These are phyloP conservation scores for Drosophila nr. perissopoda DNA, from an alignment of 2,888 invertebrate species.

Conservation along the genomic window DNA sequence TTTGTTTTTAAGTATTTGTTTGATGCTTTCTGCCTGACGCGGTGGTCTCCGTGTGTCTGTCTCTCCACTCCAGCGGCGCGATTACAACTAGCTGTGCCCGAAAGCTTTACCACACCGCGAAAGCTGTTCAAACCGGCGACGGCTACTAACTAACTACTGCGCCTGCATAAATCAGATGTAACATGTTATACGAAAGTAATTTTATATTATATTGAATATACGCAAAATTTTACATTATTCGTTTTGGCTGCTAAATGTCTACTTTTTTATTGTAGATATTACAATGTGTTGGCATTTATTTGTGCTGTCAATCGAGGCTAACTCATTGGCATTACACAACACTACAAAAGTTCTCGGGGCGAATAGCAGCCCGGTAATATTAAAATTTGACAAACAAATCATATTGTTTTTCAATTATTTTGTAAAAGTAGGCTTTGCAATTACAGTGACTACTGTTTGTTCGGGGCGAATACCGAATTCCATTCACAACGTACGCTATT, in stretches of 20 bases:
- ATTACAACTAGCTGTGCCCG: conserved; percentile 39
- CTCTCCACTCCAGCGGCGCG: conserved; percentile 46
- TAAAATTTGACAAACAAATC: background rate
- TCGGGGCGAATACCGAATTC: background rate
- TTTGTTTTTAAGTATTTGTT: conserved; percentile 3
- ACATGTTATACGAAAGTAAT: background rate
- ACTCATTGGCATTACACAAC: conserved; percentile 3
- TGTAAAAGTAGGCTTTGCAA: background rate
- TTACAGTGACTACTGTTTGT: background rate
- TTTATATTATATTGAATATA: background rate
- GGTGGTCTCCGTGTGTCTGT: conserved; percentile 16
- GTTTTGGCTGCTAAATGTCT: background rate
- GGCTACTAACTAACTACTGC: background rate
- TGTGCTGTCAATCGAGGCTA: background rate
- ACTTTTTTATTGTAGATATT: background rate
- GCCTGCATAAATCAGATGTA: background rate
- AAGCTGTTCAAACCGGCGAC: conserved; percentile 29
- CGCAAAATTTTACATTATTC: background rate
- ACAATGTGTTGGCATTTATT: background rate
- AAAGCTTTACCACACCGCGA: conserved; percentile 34
- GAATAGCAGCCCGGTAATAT: conserved; percentile 8
- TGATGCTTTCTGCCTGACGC: background rate
- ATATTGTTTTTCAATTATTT: background rate
- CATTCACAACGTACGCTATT: background rate
- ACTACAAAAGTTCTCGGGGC: background rate